Evolutionary conservation across 2,113 vertebrate genomes (phyloP).

Genomic region (Dasyprocta punctata): DNA sequence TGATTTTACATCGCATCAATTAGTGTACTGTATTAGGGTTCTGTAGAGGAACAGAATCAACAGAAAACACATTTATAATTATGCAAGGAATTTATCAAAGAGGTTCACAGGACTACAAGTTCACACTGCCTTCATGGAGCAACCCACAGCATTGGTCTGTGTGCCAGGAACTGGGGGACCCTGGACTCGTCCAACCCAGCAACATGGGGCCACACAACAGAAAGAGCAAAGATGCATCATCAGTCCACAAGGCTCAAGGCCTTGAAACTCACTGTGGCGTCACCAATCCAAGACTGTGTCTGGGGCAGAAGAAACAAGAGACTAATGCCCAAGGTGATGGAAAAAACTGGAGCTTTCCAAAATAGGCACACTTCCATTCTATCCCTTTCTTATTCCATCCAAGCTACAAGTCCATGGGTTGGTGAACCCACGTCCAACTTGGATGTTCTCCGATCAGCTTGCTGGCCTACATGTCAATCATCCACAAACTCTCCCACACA

Average conservation of each 20-base stretch:
- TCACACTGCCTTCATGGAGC: neutral
- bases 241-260: neutral
- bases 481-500: neutral
- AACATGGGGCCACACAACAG: neutral
- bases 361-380: neutral
- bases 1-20: neutral
- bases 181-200: neutral
- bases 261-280: neutral
- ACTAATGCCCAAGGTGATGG: neutral
- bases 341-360: neutral
- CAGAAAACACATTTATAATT: neutral
- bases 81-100: neutral
- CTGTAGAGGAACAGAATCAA: neutral
- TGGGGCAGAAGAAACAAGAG: neutral
- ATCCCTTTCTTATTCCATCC: neutral
- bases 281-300: neutral
- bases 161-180: neutral
- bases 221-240: neutral
- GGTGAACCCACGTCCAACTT: neutral
- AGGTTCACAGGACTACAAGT: neutral
- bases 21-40: neutral
- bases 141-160: neutral
- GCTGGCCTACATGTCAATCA: neutral
- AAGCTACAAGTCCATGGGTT: neutral
- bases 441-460: neutral